Percentiles rank a stretch among this genome's conserved stretches.
These are phyloP conservation scores for Orthosia gothica DNA, from an alignment of 2,888 invertebrate genomes.

Conservation along the genomic window DNA sequence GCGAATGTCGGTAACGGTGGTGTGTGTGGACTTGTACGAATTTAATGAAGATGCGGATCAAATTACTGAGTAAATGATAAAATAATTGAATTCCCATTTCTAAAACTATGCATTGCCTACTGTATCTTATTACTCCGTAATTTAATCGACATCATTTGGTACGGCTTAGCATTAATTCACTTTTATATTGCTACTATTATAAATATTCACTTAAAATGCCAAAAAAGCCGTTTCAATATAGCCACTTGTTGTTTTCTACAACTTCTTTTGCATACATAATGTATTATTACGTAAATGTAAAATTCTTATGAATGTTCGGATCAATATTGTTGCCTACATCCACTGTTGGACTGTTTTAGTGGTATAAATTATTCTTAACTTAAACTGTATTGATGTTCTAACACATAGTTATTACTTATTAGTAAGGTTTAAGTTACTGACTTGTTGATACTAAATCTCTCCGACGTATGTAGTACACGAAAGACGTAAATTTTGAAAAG, in stretches of 20 bases:
- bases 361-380: constrained; percentile 57
- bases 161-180: constrained; percentile 53
- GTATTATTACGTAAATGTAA: constrained; percentile 51
- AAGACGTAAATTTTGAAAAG: constrained; percentile 51
- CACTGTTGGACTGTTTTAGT: constrained; percentile 64
- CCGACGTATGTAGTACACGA: constrained; percentile 36
- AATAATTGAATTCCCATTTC: constrained; percentile 16
- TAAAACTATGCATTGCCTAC: constrained; percentile 12
- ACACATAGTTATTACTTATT: constrained; percentile 28
- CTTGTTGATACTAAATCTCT: constrained; percentile 39
- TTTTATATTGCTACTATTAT: constrained; percentile 64
- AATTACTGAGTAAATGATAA: constrained; percentile 49
- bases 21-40: constrained; percentile 57
- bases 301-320: constrained; percentile 70
- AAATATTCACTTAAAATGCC: constrained; percentile 63
- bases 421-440: constrained; percentile 28
- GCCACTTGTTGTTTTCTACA: constrained; percentile 58
- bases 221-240: constrained; percentile 61
- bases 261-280: constrained; percentile 62
- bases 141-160: constrained; percentile 39
- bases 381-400: constrained; percentile 47
- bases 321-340: constrained; percentile 66
- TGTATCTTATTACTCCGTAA: constrained; percentile 44
- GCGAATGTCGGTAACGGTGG: constrained; percentile 28
- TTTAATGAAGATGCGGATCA: constrained; percentile 45